Evolutionary conservation across 1,140 invertebrate genomes (phyloP), one percentile per base, ranked within the genome.

Genomic region (Drosophila paulistorum): DNA sequence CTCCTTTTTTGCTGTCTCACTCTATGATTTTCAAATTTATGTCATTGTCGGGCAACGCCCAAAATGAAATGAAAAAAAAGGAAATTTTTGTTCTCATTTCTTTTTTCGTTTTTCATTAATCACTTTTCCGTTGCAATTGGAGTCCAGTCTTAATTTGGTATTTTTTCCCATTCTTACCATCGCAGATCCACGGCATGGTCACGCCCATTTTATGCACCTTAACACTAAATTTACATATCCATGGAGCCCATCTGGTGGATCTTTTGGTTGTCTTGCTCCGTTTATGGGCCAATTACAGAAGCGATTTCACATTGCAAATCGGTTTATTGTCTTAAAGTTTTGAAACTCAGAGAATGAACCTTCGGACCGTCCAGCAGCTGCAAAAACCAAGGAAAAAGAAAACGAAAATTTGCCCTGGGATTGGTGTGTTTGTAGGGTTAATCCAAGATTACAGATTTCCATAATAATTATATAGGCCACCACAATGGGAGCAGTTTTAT

Each of bases 181-280:
- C 6, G 57, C 64, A 6, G 30, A 30, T 30, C 41, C 63, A 45
- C 60, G 39, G 9, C 9, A 35, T 14, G 1, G 59, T 65, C 77
- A 77, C 83, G 80, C 84, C 83, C 65, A 55, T 89, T 89, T 84
- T 72, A 65, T 89, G 85, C 84, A 89, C 74, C 80, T 89, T 89
- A 84, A 78, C 77, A 89, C 80, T 63, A 90, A 77, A 83, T 74
- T 74, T 72, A 83, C 80, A 79, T 83, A 74, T 57, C 41, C 60
- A 65, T 14, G 37, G 35, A 45, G 42, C 11, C 51, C 57, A 67
- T 33, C 57, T 35, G 20, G 60, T 39, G 26, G 20, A 51, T 51
- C 45, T 51, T 9, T 7, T 35, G 37, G 58, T 48, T 45, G 65
- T 75, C 71, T 59, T 62, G 64, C 30, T 68, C 45, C 20, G 61